Evolutionary conservation across 53 echinoderm and acorn worm species (phyloP), one percentile per base, ranked within the genome.

Genomic region (Echinarachnius parma): DNA sequence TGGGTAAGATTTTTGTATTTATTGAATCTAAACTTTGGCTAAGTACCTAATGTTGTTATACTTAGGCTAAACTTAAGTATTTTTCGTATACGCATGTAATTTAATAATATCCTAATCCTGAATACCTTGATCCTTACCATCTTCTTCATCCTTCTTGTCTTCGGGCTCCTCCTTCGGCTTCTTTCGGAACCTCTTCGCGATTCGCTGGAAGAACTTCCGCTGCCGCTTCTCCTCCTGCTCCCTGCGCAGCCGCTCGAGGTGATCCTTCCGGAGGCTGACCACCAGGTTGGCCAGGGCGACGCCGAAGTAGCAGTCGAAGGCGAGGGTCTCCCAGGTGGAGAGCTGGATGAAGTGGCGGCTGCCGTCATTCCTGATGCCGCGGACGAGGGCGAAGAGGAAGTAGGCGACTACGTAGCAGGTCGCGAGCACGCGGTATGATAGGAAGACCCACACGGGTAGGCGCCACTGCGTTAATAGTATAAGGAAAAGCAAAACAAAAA

Each of bases 231-330:
- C 33, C 53, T 69, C 70, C 53, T 53, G 33, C 35, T 69, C 70
- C 25, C 33, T 28, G 21, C 33, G 29, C 53, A 69, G 23, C 16
- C 70, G 52, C 35, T 69, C 70, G 31, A 69, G 53, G 53, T 69
- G 70, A 34, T 69, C 70, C 53, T 69, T 69, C 14, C 70, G 70
- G 13, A 69, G 70, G 34, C 70, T 69, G 9, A 69, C 70, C 11
- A 61, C 32, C 48, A 69, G 53, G 35, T 69, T 69, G 23, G 70
- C 70, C 0, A 53, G 50, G 24, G 70, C 70, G 24, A 69, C 70
- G 52, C 24, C 53, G 53, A 69, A 69, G 53, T 69, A 69, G 70
- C 70, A 69, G 53, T 69, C 70, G 36, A 69, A 69, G 53, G 70
- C 70, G 53, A 69, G 53, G 70, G 29, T 69, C 53, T 69, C 70